Evolutionary conservation across 2,797 vertebrate species (phyloP), one percentile per base, ranked within the genome.

Genomic region (Pelobates cultripes): DNA sequence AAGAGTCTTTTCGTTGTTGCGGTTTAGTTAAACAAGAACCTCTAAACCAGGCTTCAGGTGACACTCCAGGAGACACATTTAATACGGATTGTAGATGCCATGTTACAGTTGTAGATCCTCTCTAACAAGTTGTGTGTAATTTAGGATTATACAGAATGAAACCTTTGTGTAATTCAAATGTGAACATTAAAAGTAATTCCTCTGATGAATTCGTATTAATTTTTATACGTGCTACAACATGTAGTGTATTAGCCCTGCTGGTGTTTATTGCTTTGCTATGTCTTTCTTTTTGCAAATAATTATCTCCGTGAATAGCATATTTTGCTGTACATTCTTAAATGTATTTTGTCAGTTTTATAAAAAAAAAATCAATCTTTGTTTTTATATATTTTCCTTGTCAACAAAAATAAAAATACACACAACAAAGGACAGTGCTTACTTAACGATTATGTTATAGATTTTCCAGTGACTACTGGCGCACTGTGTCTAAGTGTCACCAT

Each of bases 151-250:
- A 51, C 74, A 55, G 76, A 79, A 70, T 85, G 82, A 79, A 1
- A 84, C 85, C 86, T 80, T 28, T 57, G 86, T 86, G 15, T 89
- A 90, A 89, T 77, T 86, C 87, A 87, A 92, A 93, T 94, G 93
- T 94, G 94, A 94, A 64, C 89, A 87, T 75, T 89, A 85, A 28
- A 88, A 85, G 87, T 83, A 89, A 91, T 89, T 90, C 89, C 90
- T 90, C 85, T 87, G 69, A 84, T 87, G 89, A 88, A 90, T 87
- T 86, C 88, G 84, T 73, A 28, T 42, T 72, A 66, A 28, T 79
- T 43, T 77, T 69, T 51, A 55, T 45, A 28, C 28, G 86, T 79
- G 67, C 86, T 53, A 88, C 88, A 72, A 81, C 76, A 7, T 81
- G 47, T 66, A 68, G 67, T 70, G 44, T 42, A 60, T 45, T 64